Percentiles rank a stretch among this genome's conserved stretches.
phyloP scores from a whole-genome alignment of 2,888 invertebrate species.

The Opisthograptis luteolata region DNA sequence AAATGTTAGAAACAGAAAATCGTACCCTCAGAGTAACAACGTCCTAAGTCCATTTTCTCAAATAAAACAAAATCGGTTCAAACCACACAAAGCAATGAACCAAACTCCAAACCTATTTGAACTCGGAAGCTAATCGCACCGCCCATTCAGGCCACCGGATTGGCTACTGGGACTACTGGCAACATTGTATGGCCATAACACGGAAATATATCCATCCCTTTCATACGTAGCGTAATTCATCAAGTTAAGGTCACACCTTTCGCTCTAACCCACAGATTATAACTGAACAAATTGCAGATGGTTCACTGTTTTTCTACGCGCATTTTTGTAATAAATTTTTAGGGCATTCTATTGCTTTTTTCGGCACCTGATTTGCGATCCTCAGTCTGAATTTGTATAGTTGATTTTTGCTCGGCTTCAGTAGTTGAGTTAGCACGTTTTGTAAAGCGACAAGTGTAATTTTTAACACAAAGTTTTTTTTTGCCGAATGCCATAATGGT shows the following conservation, averaged over 20 bases:
- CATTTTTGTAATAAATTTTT: constrained; percentile 59
- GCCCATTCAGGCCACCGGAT: constrained; percentile 70
- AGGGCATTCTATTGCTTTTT: constrained; percentile 54
- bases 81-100: constrained; percentile 23
- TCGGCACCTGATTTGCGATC: constrained; percentile 35
- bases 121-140: constrained; percentile 57
- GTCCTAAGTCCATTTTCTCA: not conserved
- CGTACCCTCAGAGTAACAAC: not conserved
- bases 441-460: constrained; percentile 51
- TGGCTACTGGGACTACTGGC: constrained; percentile 77
- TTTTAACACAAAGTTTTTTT: constrained; percentile 72
- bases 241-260: constrained; percentile 43
- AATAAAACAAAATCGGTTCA: not conserved
- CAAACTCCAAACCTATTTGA: constrained; percentile 49
- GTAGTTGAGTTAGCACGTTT: constrained; percentile 40
- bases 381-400: constrained; percentile 7
- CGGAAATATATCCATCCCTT: constrained; percentile 56
- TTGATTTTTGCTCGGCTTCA: constrained; percentile 21
- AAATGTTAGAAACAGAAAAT: constrained; percentile 5
- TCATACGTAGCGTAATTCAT: constrained; percentile 46
- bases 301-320: constrained; percentile 76
- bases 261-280: constrained; percentile 63
- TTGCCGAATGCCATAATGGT: constrained; percentile 72
- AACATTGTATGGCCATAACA: constrained; percentile 53
- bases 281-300: constrained; percentile 73